Evolutionary conservation across 2,797 vertebrate genomes (phyloP).

Genomic region (Sebastes nivosus): DNA sequence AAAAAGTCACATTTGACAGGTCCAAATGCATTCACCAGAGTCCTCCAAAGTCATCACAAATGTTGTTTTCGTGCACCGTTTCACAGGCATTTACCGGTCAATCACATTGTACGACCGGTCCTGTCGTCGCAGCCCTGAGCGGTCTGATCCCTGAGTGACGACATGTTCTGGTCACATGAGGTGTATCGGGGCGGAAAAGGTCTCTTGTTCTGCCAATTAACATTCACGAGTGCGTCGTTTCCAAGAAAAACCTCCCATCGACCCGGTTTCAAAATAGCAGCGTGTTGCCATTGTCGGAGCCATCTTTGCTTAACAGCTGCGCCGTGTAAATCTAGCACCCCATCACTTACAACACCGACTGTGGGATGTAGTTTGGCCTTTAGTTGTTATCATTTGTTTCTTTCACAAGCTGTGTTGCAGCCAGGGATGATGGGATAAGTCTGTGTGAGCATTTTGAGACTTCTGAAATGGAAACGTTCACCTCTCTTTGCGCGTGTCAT

Average conservation of each 20-base stretch:
- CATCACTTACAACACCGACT: slow-evolving; percentile 48
- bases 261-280: slow-evolving; percentile 41
- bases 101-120: slow-evolving; percentile 11
- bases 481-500: background rate
- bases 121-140: slow-evolving; percentile 30
- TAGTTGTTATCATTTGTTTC: slow-evolving; percentile 61
- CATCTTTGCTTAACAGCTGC: slow-evolving; percentile 71
- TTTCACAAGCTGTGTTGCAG: slow-evolving; percentile 39
- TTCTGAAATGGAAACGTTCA: slow-evolving; percentile 5
- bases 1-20: slow-evolving; percentile 37
- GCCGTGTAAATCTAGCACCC: slow-evolving; percentile 60
- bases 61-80: slow-evolving; percentile 43
- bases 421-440: slow-evolving; percentile 41
- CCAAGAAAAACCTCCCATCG: slow-evolving; percentile 46
- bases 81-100: slow-evolving; percentile 41
- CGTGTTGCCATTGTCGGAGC: slow-evolving; percentile 42
- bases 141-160: slow-evolving; percentile 48
- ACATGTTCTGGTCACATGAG: slow-evolving; percentile 43
- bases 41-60: slow-evolving; percentile 36
- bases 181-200: slow-evolving; percentile 28
- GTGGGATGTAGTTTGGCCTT: slow-evolving; percentile 41
- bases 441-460: slow-evolving; percentile 38
- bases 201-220: slow-evolving; percentile 42
- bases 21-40: slow-evolving; percentile 41
- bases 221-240: slow-evolving; percentile 17